Evolutionary conservation across 2,888 invertebrate genomes (phyloP), one percentile per base, ranked within the genome.

Genomic region (Sarcophaga rosellei): DNA sequence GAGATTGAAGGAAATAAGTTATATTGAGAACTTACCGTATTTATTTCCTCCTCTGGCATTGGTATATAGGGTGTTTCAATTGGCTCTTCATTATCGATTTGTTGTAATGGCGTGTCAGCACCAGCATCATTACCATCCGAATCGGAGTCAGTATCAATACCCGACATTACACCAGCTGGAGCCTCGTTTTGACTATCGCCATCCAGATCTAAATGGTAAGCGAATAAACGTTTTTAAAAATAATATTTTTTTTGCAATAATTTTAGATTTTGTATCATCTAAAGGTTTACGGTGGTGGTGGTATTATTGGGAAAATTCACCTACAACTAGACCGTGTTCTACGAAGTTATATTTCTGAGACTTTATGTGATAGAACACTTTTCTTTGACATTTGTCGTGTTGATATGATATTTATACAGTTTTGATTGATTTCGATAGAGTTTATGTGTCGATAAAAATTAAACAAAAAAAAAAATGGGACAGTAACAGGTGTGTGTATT

Each of bases 141-240:
- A 81, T 96, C 96, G 15, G 95, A 94, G 87, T 95, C 95, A 11
- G 94, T 94, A 17, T 93, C 93, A 69, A 90, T 86, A 6, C 93
- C 93, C 17, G 93, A 93, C 89, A 93, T 88, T 53, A 93, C 91
- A 83, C 95, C 95, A 92, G 95, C 95, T 35, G 91, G 90, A 44
- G 91, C 93, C 81, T 96, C 96, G 84, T 95, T 95, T 90, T 95
- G 95, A 91, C 95, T 95, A 90, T 96, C 95, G 90, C 96, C 96
- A 93, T 96, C 96, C 91, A 96, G 94, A 94, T 96, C 96, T 96
- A 87, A 44, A 68, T n/a, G 23, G 44, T 73, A 61, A 77, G 12
- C n/a, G 44, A 35, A 8, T 2, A 35, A 35, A 35, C 3, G 35
- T 10, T 2, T 35, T 53, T 53, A 17, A 53, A 53, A 53, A 15